Conservation (phyloP, 2,888 invertebrate genomes). For the Strigamia transsilvanica region DNA sequence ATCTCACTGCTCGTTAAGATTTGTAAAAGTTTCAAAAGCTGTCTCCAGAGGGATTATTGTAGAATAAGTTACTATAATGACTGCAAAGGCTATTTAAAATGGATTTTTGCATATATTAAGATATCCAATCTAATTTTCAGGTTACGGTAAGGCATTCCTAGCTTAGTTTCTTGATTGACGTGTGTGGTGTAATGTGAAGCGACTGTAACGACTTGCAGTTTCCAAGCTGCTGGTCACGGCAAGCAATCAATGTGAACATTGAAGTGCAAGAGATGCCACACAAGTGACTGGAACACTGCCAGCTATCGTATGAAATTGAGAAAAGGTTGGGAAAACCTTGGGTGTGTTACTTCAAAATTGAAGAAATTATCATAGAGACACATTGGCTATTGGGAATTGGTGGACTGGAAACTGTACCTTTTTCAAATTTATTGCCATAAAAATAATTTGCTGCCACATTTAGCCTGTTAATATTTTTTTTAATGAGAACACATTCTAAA, state of each 20-base stretch:
- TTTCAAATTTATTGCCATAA: conserved; percentile 4
- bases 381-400: conserved; percentile 23
- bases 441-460: neutral
- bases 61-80: neutral
- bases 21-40: neutral
- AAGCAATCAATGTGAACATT: conserved; percentile 26
- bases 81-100: neutral
- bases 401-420: conserved; percentile 17
- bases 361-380: conserved; percentile 30
- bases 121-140: neutral
- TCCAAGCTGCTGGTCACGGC: conserved; percentile 30
- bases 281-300: conserved; percentile 30
- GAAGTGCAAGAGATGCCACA: conserved; percentile 26
- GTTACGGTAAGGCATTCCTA: neutral
- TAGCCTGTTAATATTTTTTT: neutral
- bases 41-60: neutral
- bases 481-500: neutral
- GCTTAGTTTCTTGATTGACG: conserved; percentile 16
- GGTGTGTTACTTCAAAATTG: conserved; percentile 30
- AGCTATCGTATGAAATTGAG: conserved; percentile 30
- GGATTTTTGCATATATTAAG: neutral
- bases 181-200: conserved; percentile 30
- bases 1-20: neutral
- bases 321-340: conserved; percentile 30
- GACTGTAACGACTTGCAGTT: conserved; percentile 30